Base-by-base conservation (phyloP, 2,113 vertebrate species). In the Carassius carassius region DNA sequence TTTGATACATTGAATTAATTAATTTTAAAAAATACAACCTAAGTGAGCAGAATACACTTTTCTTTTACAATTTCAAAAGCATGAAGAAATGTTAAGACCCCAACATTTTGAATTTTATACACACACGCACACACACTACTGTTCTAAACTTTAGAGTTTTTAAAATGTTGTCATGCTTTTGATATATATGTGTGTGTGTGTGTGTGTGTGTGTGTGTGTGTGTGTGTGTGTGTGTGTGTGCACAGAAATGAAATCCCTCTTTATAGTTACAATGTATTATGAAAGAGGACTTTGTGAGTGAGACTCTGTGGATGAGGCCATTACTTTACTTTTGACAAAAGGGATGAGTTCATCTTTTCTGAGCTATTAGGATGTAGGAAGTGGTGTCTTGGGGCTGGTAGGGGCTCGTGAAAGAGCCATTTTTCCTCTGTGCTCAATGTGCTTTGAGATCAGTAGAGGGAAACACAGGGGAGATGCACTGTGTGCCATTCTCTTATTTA, bases 351-450 rank as follows among this genome's bases (percentile, higher is more conserved):
- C 69, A 86, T 86, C 29, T 70, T 62, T 79, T 70, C 62, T 77
- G 47, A 14, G 35, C 29, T 60, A 88, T 81, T 78, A 82, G 78
- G 44, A 67, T 73, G 58, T 41, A 83, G 78, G 78, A 85, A 85
- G 84, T 47, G 32, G 56, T 83, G 67, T 76, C 58, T 58, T 78
- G 81, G 4, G 67, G 35, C 72, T 74, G 21, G 47, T 47, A 21
- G 29, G 19, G 72, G 17, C n/a, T 73, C 9, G 13, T 86, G 78
- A 85, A 85, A 82, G 73, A 65, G 82, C 3, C 12, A 67, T 82
- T 88, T 87, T 67, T 82, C 78, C 54, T 88, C 51, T 21, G 21
- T 37, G 44, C 74, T 82, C 74, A 73, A 58, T 84, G 54, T 84
- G 51, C 56, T 60, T 54, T 85, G 78, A 82, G 81, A 58, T 58